Evolutionary conservation across 2,888 invertebrate genomes (phyloP).

Genomic region (Lysandra bellargus): DNA sequence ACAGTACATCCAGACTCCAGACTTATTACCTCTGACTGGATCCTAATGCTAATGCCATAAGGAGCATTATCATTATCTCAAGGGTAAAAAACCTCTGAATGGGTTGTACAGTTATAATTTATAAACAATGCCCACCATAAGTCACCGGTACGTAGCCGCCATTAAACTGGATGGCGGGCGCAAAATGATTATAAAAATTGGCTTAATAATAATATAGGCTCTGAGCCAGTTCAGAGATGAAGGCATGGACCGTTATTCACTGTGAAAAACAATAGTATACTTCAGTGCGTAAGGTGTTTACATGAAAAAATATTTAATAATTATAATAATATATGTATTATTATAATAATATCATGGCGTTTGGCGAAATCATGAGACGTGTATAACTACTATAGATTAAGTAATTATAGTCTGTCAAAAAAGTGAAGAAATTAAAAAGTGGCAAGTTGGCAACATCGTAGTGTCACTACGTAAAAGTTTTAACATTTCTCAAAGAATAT

Average conservation of each 20-base stretch:
- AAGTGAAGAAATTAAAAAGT: too few species aligned
- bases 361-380: too few species aligned
- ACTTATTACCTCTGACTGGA: not conserved
- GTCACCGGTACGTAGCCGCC: constrained; percentile 15
- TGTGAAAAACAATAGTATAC: too few species aligned
- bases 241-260: not conserved
- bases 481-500: too few species aligned
- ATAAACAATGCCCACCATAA: constrained; percentile 24
- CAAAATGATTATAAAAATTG: constrained; percentile 14
- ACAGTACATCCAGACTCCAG: not conserved
- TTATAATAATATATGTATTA: too few species aligned
- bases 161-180: not conserved
- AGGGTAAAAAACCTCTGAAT: not conserved
- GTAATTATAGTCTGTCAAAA: too few species aligned
- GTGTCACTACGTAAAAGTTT: too few species aligned
- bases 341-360: too few species aligned
- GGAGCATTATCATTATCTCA: not conserved
- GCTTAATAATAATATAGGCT: constrained; percentile 1
- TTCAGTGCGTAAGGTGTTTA: too few species aligned
- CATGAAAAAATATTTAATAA: too few species aligned
- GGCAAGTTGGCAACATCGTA: too few species aligned
- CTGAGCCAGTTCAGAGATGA: not conserved
- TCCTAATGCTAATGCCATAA: not conserved
- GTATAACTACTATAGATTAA: too few species aligned
- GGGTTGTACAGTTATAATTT: not conserved